phyloP scores from a whole-genome alignment of 2,797 vertebrate species.

The Lutjanus campechanus region DNA sequence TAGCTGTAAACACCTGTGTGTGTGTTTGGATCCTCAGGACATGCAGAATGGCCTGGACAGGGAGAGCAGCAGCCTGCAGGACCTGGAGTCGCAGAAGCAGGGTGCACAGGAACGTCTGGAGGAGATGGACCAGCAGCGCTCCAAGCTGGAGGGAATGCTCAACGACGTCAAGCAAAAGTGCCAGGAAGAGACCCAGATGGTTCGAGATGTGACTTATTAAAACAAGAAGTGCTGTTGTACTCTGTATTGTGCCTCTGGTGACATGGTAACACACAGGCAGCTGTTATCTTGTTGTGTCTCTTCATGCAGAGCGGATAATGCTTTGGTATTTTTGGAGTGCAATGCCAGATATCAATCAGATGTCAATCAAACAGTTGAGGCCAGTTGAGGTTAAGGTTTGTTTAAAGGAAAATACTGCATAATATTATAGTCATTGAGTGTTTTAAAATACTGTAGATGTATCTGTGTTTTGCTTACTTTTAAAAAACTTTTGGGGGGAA shows the following conservation, averaged over 20 bases:
- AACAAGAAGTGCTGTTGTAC: background rate
- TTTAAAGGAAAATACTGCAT: background rate
- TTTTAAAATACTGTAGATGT: background rate
- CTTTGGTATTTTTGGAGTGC: background rate
- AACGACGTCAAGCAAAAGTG: slow-evolving; percentile 92
- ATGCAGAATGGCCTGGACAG: slow-evolving; percentile 93
- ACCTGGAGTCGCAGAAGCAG: slow-evolving; percentile 93
- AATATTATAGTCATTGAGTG: background rate
- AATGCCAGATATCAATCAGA: background rate
- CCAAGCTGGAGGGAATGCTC: slow-evolving; percentile 95
- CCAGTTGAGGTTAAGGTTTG: slow-evolving; percentile 6
- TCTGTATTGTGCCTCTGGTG: slow-evolving; percentile 9
- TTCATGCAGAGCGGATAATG: background rate
- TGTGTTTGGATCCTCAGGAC: slow-evolving; percentile 81
- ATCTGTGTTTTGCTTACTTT: background rate
- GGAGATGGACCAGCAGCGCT: slow-evolving; percentile 98
- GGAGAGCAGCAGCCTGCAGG: slow-evolving; percentile 90
- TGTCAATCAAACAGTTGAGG: background rate
- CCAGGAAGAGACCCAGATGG: slow-evolving; percentile 94
- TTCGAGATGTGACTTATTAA: slow-evolving; percentile 68
- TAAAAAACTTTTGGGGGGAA: background rate
- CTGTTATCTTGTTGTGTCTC: background rate
- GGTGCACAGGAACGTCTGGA: slow-evolving; percentile 92
- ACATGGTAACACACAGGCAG: background rate
- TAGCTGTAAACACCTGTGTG: slow-evolving; percentile 4